Conservation (phyloP, 1,140 invertebrate genomes). For the Philotrypesis tridentata region DNA sequence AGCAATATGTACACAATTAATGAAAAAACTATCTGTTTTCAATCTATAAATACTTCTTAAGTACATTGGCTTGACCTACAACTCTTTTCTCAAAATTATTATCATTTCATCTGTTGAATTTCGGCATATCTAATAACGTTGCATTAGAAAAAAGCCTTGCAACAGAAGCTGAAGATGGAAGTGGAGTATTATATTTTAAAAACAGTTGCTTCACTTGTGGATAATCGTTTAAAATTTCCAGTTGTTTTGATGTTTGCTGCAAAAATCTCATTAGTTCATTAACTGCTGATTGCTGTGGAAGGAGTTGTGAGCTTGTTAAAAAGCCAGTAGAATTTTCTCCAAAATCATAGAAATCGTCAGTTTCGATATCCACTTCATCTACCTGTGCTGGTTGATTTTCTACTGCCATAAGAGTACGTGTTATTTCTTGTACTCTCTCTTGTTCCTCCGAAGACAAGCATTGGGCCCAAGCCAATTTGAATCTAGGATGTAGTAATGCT, state of each 20-base stretch:
- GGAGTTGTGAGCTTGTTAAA: not conserved
- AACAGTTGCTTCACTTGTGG: constrained; percentile 45
- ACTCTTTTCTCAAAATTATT: constrained; percentile 46
- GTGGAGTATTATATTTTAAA: constrained; percentile 46
- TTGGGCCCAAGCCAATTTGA: constrained; percentile 49
- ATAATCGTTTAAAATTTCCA: constrained; percentile 44
- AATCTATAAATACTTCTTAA: constrained; percentile 1
- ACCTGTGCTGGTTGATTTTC: not conserved
- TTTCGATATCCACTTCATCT: not conserved
- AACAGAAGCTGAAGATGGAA: constrained; percentile 50
- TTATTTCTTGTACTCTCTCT: constrained; percentile 24
- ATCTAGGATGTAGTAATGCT: constrained; percentile 48
- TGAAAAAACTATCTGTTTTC: too few species aligned
- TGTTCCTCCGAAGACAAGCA: constrained; percentile 17
- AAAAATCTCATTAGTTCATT: constrained; percentile 34
- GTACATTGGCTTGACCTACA: constrained; percentile 37
- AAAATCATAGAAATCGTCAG: constrained; percentile 14
- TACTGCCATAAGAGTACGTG: not conserved
- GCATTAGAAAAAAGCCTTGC: constrained; percentile 49
- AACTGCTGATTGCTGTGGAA: not conserved
- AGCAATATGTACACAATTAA: too few species aligned
- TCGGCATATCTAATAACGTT: constrained; percentile 41
- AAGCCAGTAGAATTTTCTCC: not conserved
- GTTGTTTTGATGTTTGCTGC: not conserved
- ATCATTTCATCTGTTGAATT: constrained; percentile 45